Evolutionary conservation across 2,113 vertebrate species (phyloP), one percentile per base, ranked within the genome.

Genomic region (Lophius piscatorius): DNA sequence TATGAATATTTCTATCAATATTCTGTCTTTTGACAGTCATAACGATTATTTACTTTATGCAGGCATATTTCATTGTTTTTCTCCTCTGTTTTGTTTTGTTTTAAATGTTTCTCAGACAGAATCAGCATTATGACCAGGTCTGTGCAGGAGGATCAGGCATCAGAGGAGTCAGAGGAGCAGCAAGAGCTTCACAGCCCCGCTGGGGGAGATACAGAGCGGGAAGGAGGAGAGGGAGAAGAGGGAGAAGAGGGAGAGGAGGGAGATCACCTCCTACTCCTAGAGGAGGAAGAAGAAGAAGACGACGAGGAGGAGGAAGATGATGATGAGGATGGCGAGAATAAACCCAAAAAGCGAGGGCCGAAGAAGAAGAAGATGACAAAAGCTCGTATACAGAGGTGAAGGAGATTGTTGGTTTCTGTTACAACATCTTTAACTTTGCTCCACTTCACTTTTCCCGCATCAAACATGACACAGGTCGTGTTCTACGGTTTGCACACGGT

Each of bases 291-390:
- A 0, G 93, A 93, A 0, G 93, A 93, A 0, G 91, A 88, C 0
- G 92, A 94, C 1, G 95, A 94, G 0, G 94, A 94, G 6, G 94
- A 95, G 0, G 95, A 97, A 4, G 94, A 96, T 5, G 95, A 94
- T 10, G 94, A 95, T 4, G 95, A 95, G 0, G 95, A 95, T 0
- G 95, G 96, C 3, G 94, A 96, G 38, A 93, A 93, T 76, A 98
- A 96, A 75, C 97, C 97, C 56, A 99, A 98, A 75, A 88, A 95
- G 44, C 91, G 97, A 5, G 97, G 97, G 7, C 97, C 97, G 9
- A 99, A 98, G 78, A 98, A 98, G 92, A 98, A 98, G 90, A 99
- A 99, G 81, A 98, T 99, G 97, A 99, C 97, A 6, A 98, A 98
- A 88, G 97, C 97, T 0, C 94, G 97, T 3, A 10, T 96, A 70